Evolutionary conservation across 2,888 invertebrate species (phyloP), one percentile per base, ranked within the genome.

Genomic region (Asteroscopus sphinx): DNA sequence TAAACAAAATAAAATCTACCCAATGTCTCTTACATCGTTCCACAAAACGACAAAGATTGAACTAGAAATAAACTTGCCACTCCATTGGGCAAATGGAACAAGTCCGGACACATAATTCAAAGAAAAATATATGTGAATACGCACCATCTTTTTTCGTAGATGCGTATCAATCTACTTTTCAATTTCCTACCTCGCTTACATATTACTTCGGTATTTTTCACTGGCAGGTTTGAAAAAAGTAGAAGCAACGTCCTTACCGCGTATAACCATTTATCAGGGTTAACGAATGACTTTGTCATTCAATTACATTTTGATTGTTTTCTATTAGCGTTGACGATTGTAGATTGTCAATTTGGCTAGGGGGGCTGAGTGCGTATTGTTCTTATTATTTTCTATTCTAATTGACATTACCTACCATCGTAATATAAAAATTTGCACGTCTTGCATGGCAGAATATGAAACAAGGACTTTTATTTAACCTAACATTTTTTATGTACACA

Each of bases 121-220:
- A 41, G 45, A 21, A 52, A 55, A 41, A 44, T 47, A 30, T 44
- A 42, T 47, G 30, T 17, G 47, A 51, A 37, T 40, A n/a, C 33
- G 37, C 26, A 61, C 47, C 52, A 5, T 62, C 53, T 56, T 68
- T 55, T 60, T 51, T 55, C 13, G 36, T 52, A 54, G 44, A 52
- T 47, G 15, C 39, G 36, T 55, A 71, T 71, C 59, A 63, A 73
- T 73, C 64, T 65, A 68, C 54, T 72, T 73, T 73, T 71, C 71
- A 73, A 72, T 73, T 73, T 68, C 73, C 71, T 65, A 59, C 61
- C 55, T 52, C 48, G 46, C 30, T 45, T 49, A 57, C 48, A 45
- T 32, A 57, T 49, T 57, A 53, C 57, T 15, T 57, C n/a, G 35
- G 39, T 48, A 62, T 62, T 60, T 60, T 49, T 62, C 57, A 53